Conservation (phyloP, 2,888 invertebrate species). For the Ceramica pisi region DNA sequence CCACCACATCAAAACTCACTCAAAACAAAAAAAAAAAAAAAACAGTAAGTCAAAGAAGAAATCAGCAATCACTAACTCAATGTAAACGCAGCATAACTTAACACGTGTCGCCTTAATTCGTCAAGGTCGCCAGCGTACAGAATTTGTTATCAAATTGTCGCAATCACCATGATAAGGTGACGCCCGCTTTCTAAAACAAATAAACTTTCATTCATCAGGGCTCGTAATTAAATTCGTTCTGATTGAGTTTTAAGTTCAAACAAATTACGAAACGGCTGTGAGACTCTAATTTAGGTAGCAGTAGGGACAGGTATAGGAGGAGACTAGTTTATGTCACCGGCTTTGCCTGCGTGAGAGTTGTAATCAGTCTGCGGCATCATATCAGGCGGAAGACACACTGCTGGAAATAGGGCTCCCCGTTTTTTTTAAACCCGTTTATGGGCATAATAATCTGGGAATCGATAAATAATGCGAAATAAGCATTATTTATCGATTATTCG, state of each 20-base stretch:
- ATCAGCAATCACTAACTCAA: no score
- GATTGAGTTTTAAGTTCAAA: conserved; percentile 51
- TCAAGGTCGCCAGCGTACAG: conserved; percentile 13
- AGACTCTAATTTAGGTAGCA: neutral
- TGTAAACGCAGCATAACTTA: no score
- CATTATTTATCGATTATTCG: no score
- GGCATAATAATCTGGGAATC: no score
- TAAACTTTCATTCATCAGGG: conserved; percentile 50
- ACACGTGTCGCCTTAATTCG: conserved; percentile 11
- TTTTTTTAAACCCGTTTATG: no score
- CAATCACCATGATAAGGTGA: conserved; percentile 29
- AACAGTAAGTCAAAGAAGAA: no score
- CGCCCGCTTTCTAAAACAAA: conserved; percentile 51
- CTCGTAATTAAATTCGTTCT: conserved; percentile 41
- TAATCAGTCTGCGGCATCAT: no score
- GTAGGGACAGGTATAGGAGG: neutral
- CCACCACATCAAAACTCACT: no score
- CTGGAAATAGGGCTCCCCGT: no score
- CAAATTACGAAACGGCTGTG: conserved; percentile 18
- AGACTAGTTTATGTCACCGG: neutral
- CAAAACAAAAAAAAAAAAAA: no score
- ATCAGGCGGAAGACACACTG: no score
- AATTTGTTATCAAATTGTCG: conserved; percentile 45
- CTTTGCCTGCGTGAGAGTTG: neutral
- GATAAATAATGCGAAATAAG: no score